Conservation (phyloP, 2,888 invertebrate genomes). For the Ischnura elegans region DNA sequence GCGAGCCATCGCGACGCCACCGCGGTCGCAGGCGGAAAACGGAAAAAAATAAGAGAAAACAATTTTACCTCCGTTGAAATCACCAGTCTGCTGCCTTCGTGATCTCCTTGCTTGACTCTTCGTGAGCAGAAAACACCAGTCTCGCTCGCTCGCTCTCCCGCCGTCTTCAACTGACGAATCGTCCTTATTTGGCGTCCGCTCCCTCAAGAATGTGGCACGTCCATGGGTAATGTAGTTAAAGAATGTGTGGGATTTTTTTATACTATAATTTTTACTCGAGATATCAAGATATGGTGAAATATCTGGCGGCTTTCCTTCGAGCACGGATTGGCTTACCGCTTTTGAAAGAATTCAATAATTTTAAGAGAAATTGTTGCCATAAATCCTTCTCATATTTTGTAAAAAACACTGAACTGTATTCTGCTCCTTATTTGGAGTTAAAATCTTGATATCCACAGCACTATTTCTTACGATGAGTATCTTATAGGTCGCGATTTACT, state of each 20-base stretch:
- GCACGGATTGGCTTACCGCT: too few species aligned
- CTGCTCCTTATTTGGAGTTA: too few species aligned
- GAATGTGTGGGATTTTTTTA: neutral
- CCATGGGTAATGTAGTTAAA: neutral
- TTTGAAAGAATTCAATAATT: too few species aligned
- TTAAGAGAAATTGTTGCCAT: too few species aligned
- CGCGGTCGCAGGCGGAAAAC: neutral
- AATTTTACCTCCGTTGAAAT: conserved; percentile 3
- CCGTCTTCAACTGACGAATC: neutral
- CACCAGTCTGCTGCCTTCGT: neutral
- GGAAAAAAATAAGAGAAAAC: neutral
- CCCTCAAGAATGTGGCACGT: neutral
- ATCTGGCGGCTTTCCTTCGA: too few species aligned
- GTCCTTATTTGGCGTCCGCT: neutral
- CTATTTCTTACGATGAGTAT: too few species aligned
- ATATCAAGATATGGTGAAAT: too few species aligned
- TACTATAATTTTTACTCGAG: too few species aligned
- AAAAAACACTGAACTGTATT: too few species aligned
- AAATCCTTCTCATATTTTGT: too few species aligned
- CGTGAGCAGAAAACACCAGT: neutral
- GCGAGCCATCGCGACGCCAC: neutral
- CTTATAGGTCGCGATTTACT: too few species aligned
- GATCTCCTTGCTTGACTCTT: neutral
- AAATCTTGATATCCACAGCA: too few species aligned
- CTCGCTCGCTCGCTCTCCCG: neutral